These are phyloP conservation scores for Glaucomys volans DNA, from an alignment of 2,113 vertebrate genomes.

Conservation along the genomic window DNA sequence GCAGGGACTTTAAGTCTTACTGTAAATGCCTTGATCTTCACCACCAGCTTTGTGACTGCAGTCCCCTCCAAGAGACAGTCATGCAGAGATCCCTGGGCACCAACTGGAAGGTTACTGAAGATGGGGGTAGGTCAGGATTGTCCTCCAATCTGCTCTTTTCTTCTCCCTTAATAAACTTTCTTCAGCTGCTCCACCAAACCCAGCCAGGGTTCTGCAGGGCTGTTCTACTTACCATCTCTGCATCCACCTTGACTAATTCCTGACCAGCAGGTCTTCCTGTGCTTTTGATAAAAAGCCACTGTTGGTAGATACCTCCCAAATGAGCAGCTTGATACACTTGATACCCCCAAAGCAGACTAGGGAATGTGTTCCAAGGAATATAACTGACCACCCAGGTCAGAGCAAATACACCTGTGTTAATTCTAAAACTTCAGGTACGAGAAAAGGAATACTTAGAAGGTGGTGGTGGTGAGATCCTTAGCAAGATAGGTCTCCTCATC, in stretches of 20 bases:
- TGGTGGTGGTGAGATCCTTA: background rate
- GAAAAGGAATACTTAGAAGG: background rate
- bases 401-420: background rate
- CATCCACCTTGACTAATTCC: background rate
- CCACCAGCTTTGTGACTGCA: background rate
- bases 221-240: background rate
- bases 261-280: background rate
- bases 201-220: background rate
- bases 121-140: background rate
- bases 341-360: too few relatives aligned
- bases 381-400: background rate
- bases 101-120: too few relatives aligned
- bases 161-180: background rate
- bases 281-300: background rate
- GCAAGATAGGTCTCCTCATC: background rate
- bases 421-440: background rate
- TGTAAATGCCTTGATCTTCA: fast-evolving
- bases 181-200: background rate
- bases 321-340: too few relatives aligned
- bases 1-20: background rate
- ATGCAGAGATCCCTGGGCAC: background rate
- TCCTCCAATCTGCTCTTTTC: background rate
- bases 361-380: background rate
- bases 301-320: background rate
- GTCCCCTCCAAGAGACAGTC: background rate